phyloP scores from a whole-genome alignment of 2,888 invertebrate species.

The Drosophila tanythrix region DNA sequence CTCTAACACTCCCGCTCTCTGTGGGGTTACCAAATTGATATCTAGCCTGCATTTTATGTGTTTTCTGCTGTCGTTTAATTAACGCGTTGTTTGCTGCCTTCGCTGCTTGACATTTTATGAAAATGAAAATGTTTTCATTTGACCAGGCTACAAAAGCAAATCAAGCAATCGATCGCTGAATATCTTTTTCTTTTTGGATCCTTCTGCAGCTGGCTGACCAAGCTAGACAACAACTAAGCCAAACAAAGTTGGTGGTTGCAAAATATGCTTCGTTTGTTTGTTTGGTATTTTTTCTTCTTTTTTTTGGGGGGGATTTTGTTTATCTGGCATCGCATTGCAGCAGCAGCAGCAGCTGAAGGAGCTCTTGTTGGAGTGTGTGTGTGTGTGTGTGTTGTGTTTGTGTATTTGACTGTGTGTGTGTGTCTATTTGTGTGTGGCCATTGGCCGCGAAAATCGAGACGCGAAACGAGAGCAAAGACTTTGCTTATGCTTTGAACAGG shows the following conservation, averaged over 20 bases:
- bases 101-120: constrained; percentile 67
- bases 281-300: constrained; percentile 31
- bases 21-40: constrained; percentile 59
- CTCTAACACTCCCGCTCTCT: neutral
- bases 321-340: constrained; percentile 63
- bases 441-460: constrained; percentile 59
- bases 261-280: constrained; percentile 41
- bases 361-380: constrained; percentile 2
- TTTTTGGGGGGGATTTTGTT: constrained; percentile 37
- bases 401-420: neutral
- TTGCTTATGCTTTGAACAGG: neutral
- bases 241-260: constrained; percentile 57
- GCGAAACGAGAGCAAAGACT: constrained; percentile 70
- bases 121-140: constrained; percentile 77
- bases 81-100: constrained; percentile 54
- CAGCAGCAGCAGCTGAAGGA: constrained; percentile 23
- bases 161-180: constrained; percentile 33
- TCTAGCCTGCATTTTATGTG: constrained; percentile 70
- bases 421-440: constrained; percentile 26
- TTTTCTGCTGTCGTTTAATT: constrained; percentile 66
- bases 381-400: constrained; percentile 11
- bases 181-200: constrained; percentile 2
- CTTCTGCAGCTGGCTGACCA: constrained; percentile 11
- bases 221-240: constrained; percentile 15
- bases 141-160: constrained; percentile 3